Percentiles rank a stretch among this genome's conserved stretches.
Conservation (phyloP, 2,888 invertebrate species). For the Neoascia interrupta region DNA sequence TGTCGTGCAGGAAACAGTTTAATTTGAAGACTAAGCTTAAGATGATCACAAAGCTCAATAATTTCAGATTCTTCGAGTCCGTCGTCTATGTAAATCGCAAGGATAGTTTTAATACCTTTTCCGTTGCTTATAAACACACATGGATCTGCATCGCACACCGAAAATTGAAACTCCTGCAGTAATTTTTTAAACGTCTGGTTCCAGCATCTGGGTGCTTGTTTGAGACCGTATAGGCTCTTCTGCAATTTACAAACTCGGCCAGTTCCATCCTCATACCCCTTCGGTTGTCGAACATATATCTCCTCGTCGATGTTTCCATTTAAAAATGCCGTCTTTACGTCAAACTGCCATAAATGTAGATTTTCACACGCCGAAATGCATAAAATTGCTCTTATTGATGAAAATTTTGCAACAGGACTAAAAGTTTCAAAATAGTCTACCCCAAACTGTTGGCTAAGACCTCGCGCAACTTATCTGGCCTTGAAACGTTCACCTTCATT, state of each 20-base stretch:
- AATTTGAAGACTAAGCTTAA: slow-evolving; percentile 18
- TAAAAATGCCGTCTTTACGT: slow-evolving; percentile 39
- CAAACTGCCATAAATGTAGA: slow-evolving; percentile 25
- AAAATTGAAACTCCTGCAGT: slow-evolving; percentile 58
- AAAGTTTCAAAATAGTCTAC: slow-evolving; percentile 25
- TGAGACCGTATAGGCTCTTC: slow-evolving; percentile 36
- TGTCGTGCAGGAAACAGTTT: slow-evolving; percentile 9
- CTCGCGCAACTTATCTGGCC: slow-evolving; percentile 15
- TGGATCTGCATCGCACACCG: slow-evolving; percentile 17
- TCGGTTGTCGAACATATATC: slow-evolving; percentile 17
- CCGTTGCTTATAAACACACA: slow-evolving; percentile 4
- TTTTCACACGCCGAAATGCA: slow-evolving; percentile 63
- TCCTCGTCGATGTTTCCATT: slow-evolving; percentile 39
- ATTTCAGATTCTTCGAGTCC: slow-evolving; percentile 4
- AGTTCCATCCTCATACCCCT: slow-evolving; percentile 20
- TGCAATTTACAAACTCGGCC: slow-evolving; percentile 50
- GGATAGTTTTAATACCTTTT: slow-evolving; percentile 37
- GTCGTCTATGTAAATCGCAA: slow-evolving; percentile 70
- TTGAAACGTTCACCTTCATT: slow-evolving; percentile 5
- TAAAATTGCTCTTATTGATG: slow-evolving; percentile 19
- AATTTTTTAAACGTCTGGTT: slow-evolving; percentile 58
- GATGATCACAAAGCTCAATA: slow-evolving; percentile 4
- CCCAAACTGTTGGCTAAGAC: slow-evolving; percentile 18
- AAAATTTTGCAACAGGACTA: slow-evolving; percentile 23
- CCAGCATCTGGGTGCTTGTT: slow-evolving; percentile 21